These are phyloP conservation scores for Archilochus colubris DNA, from an alignment of 2,113 vertebrate genomes.

Conservation along the genomic window DNA sequence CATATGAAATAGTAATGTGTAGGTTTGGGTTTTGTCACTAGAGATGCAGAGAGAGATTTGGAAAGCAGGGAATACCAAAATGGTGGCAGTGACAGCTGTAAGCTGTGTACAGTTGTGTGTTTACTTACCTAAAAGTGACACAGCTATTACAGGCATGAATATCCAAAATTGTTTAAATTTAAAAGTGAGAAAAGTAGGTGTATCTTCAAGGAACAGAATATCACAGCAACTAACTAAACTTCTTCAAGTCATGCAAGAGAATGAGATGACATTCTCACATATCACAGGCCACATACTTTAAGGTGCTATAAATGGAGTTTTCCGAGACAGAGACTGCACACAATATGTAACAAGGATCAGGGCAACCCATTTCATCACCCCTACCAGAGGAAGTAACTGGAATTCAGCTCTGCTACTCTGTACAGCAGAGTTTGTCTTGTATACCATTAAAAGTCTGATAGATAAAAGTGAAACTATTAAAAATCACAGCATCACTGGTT, in stretches of 20 bases:
- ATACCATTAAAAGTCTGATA: background rate
- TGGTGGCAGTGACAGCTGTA: too few relatives aligned
- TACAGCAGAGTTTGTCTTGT: background rate
- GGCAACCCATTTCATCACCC: background rate
- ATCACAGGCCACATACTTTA: background rate
- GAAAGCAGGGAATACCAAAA: too few relatives aligned
- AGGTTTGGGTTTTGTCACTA: too few relatives aligned
- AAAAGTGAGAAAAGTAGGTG: background rate
- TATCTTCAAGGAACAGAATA: background rate
- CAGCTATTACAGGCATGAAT: background rate
- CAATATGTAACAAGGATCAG: background rate
- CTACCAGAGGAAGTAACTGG: background rate
- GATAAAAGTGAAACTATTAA: background rate
- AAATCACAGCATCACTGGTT: background rate
- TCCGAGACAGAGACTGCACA: background rate
- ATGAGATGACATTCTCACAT: background rate
- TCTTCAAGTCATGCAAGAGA: background rate
- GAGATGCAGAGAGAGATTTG: too few relatives aligned
- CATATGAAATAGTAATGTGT: too few relatives aligned
- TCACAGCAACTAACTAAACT: background rate
- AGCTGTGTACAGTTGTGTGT: too few relatives aligned
- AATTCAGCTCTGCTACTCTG: background rate
- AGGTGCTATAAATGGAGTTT: background rate
- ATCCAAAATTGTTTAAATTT: background rate
- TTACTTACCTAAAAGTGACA: background rate